A percentile compares a stretch with the other conserved stretches of the same genome.
These are phyloP conservation scores for Sebastes vulpes DNA, from an alignment of 2,797 vertebrate genomes.

Conservation along the genomic window DNA sequence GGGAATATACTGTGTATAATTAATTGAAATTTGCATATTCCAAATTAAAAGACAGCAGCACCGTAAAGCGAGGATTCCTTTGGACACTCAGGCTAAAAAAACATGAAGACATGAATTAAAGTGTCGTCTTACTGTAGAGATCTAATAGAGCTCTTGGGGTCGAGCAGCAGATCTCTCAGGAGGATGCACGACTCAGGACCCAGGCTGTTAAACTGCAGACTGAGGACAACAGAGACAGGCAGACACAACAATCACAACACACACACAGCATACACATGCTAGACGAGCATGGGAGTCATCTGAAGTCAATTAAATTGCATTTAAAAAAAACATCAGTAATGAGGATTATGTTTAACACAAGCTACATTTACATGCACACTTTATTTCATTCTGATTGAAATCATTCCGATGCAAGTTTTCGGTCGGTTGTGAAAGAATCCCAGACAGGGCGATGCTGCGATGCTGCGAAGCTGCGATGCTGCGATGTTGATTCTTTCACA, in stretches of 20 bases:
- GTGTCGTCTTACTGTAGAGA: slow-evolving; percentile 90
- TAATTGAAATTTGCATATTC: background rate
- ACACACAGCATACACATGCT: slow-evolving; percentile 47
- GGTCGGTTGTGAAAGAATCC: too few species aligned
- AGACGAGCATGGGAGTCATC: background rate
- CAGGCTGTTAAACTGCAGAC: slow-evolving; percentile 95
- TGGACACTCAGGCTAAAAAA: background rate
- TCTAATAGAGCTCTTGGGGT: slow-evolving; percentile 88
- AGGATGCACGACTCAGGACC: slow-evolving; percentile 91
- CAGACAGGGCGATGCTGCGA: too few species aligned
- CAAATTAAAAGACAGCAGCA: background rate
- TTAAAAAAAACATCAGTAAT: background rate
- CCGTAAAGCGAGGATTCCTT: background rate
- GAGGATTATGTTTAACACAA: too few species aligned
- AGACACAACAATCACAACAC: slow-evolving; percentile 46
- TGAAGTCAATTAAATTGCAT: background rate
- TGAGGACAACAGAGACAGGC: slow-evolving; percentile 73
- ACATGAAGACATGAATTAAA: background rate
- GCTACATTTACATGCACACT: too few species aligned
- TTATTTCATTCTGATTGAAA: too few species aligned
- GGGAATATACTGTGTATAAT: background rate
- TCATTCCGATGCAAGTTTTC: too few species aligned
- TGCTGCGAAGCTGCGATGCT: too few species aligned
- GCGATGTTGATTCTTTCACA: too few species aligned
- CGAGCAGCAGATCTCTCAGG: slow-evolving; percentile 90